Evolutionary conservation across 2,797 vertebrate genomes (phyloP), one percentile per base, ranked within the genome.

Genomic region (Chaunax sp.): DNA sequence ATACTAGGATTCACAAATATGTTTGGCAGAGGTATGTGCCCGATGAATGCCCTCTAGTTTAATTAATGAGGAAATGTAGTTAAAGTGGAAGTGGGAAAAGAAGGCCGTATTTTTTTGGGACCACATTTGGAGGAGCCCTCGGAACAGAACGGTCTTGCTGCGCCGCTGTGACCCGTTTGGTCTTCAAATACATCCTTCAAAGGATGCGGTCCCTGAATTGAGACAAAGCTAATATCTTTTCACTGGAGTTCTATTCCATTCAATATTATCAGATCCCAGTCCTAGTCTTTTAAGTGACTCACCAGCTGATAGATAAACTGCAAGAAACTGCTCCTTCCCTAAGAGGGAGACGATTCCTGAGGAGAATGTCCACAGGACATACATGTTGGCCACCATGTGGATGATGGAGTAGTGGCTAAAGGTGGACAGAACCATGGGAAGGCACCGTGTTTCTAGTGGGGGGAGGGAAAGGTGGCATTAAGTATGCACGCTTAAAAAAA

Each of bases 321-420:
- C 98, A 79, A 98, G 59, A 82, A 99, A 99, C 87, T 99, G 98
- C 77, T 99, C 97, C 13, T 89, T 95, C 50, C 98, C 98, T 72
- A 98, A 91, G 73, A 98, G 91, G 75, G 94, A 96, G 19, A 98
- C 96, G 3, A 97, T 93, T 80, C 95, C 97, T 67, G 97, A 96
- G 46, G 97, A 98, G 85, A 99, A 98, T 64, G 95, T 98, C 98
- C 98, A 99, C 44, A 99, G 83, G 56, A 98, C 97, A 46, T 97
- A 99, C 97, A 99, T 99, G 85, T 99, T 99, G 69, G 95, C 94
- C 44, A 93, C 90, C 97, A 99, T 94, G 92, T 99, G 98, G 78
- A 98, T 92, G 0, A 98, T 81, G 62, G 98, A 98, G 91, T 96
- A 98, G 81, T 99, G 98, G 82, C 97, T 99, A 87, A 99, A 99